Evolutionary conservation across 2,888 invertebrate species (phyloP).

Genomic region (Elaeidobius kamerunicus): DNA sequence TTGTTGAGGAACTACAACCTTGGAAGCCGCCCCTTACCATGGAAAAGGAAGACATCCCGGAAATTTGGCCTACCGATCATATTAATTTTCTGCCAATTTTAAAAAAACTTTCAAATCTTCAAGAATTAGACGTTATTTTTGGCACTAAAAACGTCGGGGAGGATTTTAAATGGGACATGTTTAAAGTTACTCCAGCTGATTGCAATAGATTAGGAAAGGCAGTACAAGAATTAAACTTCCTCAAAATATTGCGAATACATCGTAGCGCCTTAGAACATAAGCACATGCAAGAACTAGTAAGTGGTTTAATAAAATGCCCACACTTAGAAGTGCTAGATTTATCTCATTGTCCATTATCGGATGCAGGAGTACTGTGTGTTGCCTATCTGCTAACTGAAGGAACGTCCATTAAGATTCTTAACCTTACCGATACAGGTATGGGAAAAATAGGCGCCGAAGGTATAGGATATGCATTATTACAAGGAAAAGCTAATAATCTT

Average conservation of each 20-base stretch:
- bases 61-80: slow-evolving; percentile 53
- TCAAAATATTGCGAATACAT: slow-evolving; percentile 57
- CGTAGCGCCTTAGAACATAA: slow-evolving; percentile 59
- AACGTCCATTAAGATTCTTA: slow-evolving; percentile 51
- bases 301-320: slow-evolving; percentile 44
- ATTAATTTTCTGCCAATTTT: slow-evolving; percentile 58
- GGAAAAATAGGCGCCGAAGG: slow-evolving; percentile 42
- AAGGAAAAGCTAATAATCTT: slow-evolving; percentile 28
- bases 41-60: slow-evolving; percentile 46
- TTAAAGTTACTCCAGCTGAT: slow-evolving; percentile 59
- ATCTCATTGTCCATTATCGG: slow-evolving; percentile 62
- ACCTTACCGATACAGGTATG: slow-evolving; percentile 51
- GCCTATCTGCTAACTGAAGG: slow-evolving; percentile 56
- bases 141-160: slow-evolving; percentile 53
- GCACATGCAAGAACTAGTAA: slow-evolving; percentile 58
- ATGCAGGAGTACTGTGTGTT: slow-evolving; percentile 62
- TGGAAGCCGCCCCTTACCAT: slow-evolving; percentile 53
- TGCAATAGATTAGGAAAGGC: slow-evolving; percentile 55
- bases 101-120: slow-evolving; percentile 52
- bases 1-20: slow-evolving; percentile 56
- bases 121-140: slow-evolving; percentile 52
- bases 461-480: slow-evolving; percentile 44
- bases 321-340: slow-evolving; percentile 60
- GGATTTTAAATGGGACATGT: slow-evolving; percentile 57
- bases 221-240: slow-evolving; percentile 46